These are phyloP conservation scores for Loxodonta africana DNA, from an alignment of 2,113 vertebrate genomes.

Conservation along the genomic window DNA sequence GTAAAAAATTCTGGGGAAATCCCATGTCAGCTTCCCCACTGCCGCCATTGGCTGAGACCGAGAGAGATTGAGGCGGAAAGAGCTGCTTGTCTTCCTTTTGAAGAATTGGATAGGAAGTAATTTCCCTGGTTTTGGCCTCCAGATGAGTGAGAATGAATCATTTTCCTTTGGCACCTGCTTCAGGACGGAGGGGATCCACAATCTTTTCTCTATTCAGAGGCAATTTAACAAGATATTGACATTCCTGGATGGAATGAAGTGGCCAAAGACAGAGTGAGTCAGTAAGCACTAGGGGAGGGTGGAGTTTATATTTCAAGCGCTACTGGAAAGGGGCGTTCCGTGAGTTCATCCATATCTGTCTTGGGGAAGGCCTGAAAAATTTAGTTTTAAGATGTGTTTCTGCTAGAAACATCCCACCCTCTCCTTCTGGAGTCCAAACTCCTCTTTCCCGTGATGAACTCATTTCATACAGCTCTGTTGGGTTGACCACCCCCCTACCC, in stretches of 20 bases:
- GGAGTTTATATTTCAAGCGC: not conserved
- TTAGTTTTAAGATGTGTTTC: not conserved
- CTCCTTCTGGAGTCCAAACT: not conserved
- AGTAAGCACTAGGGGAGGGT: not conserved
- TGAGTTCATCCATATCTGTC: not conserved
- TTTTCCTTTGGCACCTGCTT: constrained; percentile 31
- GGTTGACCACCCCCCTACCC: not conserved
- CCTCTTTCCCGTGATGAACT: not conserved
- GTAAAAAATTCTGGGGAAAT: not conserved
- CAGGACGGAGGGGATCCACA: not conserved
- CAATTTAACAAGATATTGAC: not conserved
- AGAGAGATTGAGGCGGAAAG: not conserved
- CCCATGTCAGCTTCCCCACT: not conserved
- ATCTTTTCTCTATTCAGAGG: constrained; percentile 5
- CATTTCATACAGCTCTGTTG: not conserved
- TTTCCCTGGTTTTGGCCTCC: not conserved
- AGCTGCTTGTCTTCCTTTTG: not conserved
- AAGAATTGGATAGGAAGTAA: not conserved
- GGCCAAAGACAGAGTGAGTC: not conserved
- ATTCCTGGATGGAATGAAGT: not conserved
- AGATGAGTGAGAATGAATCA: constrained; percentile 39
- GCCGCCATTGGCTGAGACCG: not conserved
- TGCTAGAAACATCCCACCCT: not conserved
- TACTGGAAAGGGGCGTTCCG: not conserved
- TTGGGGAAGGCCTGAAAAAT: not conserved